These are phyloP conservation scores for Setipinna tenuifilis DNA, from an alignment of 2,797 vertebrate species.

Conservation along the genomic window DNA sequence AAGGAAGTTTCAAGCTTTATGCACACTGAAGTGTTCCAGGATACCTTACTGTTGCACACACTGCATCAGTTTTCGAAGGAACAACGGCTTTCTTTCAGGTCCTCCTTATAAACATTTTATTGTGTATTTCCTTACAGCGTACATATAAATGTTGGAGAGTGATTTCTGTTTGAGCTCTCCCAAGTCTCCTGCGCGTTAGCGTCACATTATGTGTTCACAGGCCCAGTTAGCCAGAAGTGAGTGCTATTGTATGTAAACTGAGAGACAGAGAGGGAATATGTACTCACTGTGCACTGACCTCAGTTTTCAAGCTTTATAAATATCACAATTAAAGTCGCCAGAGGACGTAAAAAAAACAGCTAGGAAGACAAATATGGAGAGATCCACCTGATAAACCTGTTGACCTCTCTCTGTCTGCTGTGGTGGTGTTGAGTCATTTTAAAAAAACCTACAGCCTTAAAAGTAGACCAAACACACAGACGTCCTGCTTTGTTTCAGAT, in stretches of 20 bases:
- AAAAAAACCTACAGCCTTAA: neutral
- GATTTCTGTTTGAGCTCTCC: constrained; percentile 21
- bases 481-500: constrained; percentile 31
- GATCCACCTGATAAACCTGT: constrained; percentile 13
- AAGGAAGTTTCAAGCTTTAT: constrained; percentile 59
- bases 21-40: constrained; percentile 54
- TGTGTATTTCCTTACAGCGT: constrained; percentile 35
- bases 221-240: constrained; percentile 21
- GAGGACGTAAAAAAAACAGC: neutral
- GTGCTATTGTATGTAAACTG: constrained; percentile 34
- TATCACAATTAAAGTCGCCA: neutral
- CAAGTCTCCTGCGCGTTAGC: neutral
- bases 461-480: constrained; percentile 35
- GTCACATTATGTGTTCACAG: constrained; percentile 23
- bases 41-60: constrained; percentile 62
- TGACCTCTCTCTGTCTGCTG: neutral
- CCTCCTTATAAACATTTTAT: constrained; percentile 50
- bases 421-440: neutral
- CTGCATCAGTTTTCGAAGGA: constrained; percentile 54
- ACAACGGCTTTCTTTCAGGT: constrained; percentile 66
- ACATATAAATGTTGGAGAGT: constrained; percentile 35
- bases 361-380: constrained; percentile 24
- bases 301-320: constrained; percentile 11
- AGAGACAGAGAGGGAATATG: constrained; percentile 40
- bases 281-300: constrained; percentile 7